A percentile compares a stretch with the other conserved stretches of the same genome.
Evolutionary conservation across 2,113 vertebrate genomes (phyloP).

Genomic region (Bos indicus): DNA sequence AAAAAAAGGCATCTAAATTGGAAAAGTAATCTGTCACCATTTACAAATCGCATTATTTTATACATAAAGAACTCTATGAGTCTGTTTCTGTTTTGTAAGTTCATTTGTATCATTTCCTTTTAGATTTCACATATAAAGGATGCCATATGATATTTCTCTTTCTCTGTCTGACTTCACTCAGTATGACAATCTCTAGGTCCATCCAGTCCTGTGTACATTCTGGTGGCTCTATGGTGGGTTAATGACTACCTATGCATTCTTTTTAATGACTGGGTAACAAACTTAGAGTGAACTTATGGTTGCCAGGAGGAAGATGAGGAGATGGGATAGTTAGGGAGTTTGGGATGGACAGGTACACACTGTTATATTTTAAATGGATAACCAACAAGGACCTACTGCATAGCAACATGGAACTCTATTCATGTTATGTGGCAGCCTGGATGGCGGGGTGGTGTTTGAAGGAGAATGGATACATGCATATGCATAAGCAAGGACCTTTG

Average conservation of each 20-base stretch:
- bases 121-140: neutral
- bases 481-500: neutral
- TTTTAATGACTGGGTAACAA: neutral
- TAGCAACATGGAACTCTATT: neutral
- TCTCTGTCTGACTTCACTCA: neutral
- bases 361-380: neutral
- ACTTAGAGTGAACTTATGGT: neutral
- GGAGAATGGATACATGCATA: neutral
- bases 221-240: no score
- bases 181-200: neutral
- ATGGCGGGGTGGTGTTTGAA: neutral
- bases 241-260: neutral
- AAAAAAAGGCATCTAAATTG: neutral
- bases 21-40: neutral
- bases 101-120: neutral
- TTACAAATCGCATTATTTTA: neutral
- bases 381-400: neutral
- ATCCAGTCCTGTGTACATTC: neutral
- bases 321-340: neutral
- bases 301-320: neutral
- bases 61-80: neutral
- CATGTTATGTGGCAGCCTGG: neutral
- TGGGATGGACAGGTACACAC: neutral
- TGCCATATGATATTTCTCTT: neutral
- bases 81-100: neutral